Evolutionary conservation across 2,113 vertebrate species (phyloP).

Genomic region (Anser cygnoides): DNA sequence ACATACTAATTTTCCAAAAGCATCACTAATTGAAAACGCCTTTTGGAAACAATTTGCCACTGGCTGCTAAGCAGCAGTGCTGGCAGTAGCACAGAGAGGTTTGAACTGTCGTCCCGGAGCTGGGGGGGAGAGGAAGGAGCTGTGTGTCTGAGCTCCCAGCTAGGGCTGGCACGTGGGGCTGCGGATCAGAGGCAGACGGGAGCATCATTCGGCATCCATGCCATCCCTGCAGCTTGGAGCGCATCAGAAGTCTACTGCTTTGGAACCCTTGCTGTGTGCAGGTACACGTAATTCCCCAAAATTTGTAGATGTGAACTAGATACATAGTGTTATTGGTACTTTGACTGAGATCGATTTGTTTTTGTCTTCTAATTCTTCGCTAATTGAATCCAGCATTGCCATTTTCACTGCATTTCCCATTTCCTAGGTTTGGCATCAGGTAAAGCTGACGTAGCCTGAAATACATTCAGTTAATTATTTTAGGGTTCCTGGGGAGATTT

Average conservation of each 20-base stretch:
- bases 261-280: background rate
- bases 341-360: background rate
- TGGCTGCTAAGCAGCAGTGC: background rate
- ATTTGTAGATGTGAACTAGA: background rate
- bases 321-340: background rate
- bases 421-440: background rate
- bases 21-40: background rate
- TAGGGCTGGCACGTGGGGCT: background rate
- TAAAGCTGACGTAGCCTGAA: background rate
- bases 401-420: background rate
- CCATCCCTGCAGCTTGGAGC: background rate
- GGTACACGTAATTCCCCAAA: background rate
- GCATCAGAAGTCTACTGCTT: background rate
- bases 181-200: background rate
- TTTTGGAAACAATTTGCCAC: constrained; percentile 1
- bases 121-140: background rate
- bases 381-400: background rate
- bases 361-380: background rate
- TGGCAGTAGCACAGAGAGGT: background rate
- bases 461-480: background rate
- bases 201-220: fast-evolving
- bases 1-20: background rate
- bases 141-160: fast-evolving
- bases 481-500: background rate
- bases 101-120: background rate